Conservation (phyloP, 2,888 invertebrate species). For the Nebria brevicollis region DNA sequence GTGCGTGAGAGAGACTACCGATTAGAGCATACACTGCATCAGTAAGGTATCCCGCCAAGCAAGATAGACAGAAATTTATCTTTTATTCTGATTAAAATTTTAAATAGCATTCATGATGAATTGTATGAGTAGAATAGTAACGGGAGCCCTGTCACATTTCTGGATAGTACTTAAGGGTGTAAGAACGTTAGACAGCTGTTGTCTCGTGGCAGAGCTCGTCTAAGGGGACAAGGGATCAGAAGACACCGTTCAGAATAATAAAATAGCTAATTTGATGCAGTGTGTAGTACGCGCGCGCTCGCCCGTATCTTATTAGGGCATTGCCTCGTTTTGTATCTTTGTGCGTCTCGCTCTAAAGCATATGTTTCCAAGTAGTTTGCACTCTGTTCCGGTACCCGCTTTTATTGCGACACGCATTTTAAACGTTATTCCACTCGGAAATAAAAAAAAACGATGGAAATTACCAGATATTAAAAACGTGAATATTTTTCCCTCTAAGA, state of each 20-base stretch:
- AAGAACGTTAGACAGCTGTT: not conserved
- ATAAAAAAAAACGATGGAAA: not conserved
- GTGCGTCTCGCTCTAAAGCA: not conserved
- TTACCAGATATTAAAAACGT: not conserved
- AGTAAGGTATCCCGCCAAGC: no score
- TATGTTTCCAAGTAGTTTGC: not conserved
- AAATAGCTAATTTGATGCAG: slow-evolving; percentile 20
- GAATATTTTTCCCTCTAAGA: not conserved
- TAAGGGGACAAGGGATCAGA: not conserved
- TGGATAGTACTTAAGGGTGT: not conserved
- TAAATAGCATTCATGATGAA: not conserved
- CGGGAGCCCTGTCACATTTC: not conserved
- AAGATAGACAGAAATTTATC: no score
- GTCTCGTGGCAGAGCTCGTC: not conserved
- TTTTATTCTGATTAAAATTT: not conserved
- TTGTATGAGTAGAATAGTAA: not conserved
- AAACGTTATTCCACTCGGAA: not conserved
- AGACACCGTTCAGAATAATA: slow-evolving; percentile 19
- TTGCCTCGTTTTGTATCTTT: not conserved
- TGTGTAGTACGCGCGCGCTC: not conserved
- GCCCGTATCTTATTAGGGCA: slow-evolving; percentile 13
- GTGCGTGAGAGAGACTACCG: no score
- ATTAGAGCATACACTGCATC: no score
- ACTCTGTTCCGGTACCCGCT: not conserved
- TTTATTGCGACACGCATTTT: not conserved